phyloP scores from a whole-genome alignment of 2,888 invertebrate species.

The Eulithis prunata region DNA sequence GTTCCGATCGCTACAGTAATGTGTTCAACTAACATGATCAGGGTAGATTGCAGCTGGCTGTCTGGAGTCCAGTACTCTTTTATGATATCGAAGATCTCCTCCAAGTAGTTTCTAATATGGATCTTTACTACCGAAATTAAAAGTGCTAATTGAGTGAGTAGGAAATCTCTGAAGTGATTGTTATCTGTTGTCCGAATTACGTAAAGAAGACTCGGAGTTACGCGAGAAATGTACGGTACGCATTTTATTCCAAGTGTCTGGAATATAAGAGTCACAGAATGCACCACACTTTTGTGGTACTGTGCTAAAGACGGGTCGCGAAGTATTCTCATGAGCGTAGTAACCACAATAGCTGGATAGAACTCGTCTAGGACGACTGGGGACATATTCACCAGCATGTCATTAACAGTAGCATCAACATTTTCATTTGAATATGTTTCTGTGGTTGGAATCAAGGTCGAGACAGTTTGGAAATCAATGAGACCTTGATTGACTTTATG shows the following conservation, averaged over 20 bases:
- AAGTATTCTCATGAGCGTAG: slow-evolving; percentile 97
- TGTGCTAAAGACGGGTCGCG: slow-evolving; percentile 95
- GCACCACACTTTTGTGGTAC: slow-evolving; percentile 97
- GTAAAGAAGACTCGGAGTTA: slow-evolving; percentile 93
- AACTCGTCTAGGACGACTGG: slow-evolving; percentile 96
- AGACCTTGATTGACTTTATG: slow-evolving; percentile 97
- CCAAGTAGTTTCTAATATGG: slow-evolving; percentile 97
- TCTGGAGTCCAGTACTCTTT: slow-evolving; percentile 96
- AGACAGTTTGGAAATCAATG: slow-evolving; percentile 93
- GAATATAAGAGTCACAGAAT: slow-evolving; percentile 98
- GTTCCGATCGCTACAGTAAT: slow-evolving; percentile 97
- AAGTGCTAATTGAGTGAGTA: slow-evolving; percentile 96
- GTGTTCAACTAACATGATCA: slow-evolving; percentile 96
- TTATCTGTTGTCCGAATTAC: slow-evolving; percentile 95
- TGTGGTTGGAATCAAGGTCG: slow-evolving; percentile 90
- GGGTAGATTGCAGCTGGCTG: slow-evolving; percentile 92
- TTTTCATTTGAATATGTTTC: slow-evolving; percentile 86
- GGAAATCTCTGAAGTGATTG: slow-evolving; percentile 92
- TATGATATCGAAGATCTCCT: slow-evolving; percentile 96
- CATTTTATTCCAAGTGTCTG: slow-evolving; percentile 97
- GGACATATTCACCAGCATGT: slow-evolving; percentile 97
- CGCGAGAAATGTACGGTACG: slow-evolving; percentile 95
- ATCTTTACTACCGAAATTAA: slow-evolving; percentile 98
- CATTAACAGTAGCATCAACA: slow-evolving; percentile 89
- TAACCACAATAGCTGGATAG: slow-evolving; percentile 98